Conservation (phyloP, 2,888 invertebrate species). For the Amorpha juglandis region DNA sequence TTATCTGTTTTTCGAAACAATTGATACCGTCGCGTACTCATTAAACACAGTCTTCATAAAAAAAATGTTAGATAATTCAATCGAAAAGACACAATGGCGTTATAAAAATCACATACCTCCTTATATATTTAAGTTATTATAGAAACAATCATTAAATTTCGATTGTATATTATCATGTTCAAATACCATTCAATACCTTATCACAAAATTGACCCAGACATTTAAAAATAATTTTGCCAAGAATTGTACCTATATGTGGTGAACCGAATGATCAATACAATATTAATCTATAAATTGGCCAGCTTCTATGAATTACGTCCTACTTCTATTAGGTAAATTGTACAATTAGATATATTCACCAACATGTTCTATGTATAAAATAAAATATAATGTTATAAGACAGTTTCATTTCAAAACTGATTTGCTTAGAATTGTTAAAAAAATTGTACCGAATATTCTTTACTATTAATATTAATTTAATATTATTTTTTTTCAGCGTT, state of each 20-base stretch:
- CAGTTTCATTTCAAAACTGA: too few relatives aligned
- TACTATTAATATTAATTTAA: too few relatives aligned
- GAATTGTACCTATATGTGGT: not conserved
- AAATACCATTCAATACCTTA: not conserved
- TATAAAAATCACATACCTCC: constrained; percentile 19
- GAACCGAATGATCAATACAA: not conserved
- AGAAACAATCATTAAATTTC: not conserved
- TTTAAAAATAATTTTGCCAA: not conserved
- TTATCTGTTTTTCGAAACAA: not conserved
- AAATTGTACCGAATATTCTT: too few relatives aligned
- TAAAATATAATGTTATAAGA: too few relatives aligned
- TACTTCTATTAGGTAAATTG: too few relatives aligned
- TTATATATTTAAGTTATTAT: not conserved
- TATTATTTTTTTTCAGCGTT: too few relatives aligned
- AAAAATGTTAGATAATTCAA: not conserved
- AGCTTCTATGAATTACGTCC: too few relatives aligned
- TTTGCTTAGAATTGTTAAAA: too few relatives aligned
- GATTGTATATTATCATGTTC: constrained; percentile 1
- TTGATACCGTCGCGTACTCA: not conserved
- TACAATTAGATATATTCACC: too few relatives aligned
- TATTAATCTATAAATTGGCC: too few relatives aligned
- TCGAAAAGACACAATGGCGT: constrained; percentile 4
- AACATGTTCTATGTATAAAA: too few relatives aligned
- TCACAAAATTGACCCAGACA: not conserved
- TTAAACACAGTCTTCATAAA: not conserved